Conservation (phyloP, 2,113 vertebrate species). For the Platysteira castanea region DNA sequence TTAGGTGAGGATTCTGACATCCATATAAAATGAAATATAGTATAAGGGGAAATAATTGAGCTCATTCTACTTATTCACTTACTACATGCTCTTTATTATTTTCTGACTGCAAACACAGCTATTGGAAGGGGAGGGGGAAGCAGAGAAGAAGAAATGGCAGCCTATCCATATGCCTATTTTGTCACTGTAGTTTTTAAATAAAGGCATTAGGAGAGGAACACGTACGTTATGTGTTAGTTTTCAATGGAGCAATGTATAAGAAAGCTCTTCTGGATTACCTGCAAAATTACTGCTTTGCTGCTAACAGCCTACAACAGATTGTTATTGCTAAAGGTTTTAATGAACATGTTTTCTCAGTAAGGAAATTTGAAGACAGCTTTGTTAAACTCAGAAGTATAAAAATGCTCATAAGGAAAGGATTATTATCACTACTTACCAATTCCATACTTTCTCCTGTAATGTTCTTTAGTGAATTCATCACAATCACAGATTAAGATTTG, state of each 20-base stretch:
- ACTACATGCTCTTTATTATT: background rate
- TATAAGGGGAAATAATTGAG: slow-evolving; percentile 7
- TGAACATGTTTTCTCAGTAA: slow-evolving; percentile 23
- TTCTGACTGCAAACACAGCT: slow-evolving; percentile 9
- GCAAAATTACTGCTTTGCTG: slow-evolving; percentile 33
- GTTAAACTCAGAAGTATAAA: slow-evolving; percentile 20
- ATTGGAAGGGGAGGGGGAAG: background rate
- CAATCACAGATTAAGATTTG: slow-evolving; percentile 84
- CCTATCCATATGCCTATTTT: background rate
- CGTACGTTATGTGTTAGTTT: background rate
- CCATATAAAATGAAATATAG: background rate
- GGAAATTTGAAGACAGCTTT: slow-evolving; percentile 43
- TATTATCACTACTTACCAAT: slow-evolving; percentile 76
- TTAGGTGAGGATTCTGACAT: slow-evolving; percentile 8
- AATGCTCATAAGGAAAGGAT: slow-evolving; percentile 1
- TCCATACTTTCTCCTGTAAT: slow-evolving; percentile 86
- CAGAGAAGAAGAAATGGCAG: background rate
- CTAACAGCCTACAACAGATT: slow-evolving; percentile 18
- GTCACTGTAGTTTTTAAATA: background rate
- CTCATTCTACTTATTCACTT: background rate
- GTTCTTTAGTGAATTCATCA: slow-evolving; percentile 89
- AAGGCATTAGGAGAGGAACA: background rate
- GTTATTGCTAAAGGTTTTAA: slow-evolving; percentile 22
- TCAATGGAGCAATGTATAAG: background rate
- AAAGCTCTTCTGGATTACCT: slow-evolving; percentile 10